These are phyloP conservation scores for Euphysa ruthae DNA, from an alignment of 30 jellyfish, hydroid and myxozoan species.

Conservation along the genomic window DNA sequence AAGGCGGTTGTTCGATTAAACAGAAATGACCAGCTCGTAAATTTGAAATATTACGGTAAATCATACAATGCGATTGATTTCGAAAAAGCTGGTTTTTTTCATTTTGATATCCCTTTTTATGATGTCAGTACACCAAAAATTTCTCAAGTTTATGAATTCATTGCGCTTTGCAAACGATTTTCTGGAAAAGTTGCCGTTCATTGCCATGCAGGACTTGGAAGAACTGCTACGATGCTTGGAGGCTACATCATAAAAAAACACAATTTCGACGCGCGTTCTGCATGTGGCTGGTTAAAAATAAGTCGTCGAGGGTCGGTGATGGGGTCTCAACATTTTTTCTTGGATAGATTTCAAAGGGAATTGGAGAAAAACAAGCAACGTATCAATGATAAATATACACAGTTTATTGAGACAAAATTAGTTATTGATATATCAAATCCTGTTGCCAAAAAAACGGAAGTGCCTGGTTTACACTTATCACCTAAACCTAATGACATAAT, in stretches of 20 bases:
- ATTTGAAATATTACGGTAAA: constrained; percentile 42
- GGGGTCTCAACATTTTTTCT: constrained; percentile 82
- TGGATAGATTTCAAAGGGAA: constrained; percentile 35
- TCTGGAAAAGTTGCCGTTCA: constrained; percentile 59
- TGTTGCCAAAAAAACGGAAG: too few species aligned
- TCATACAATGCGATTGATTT: constrained; percentile 48
- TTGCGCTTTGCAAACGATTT: constrained; percentile 39
- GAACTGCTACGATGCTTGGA: constrained; percentile 91
- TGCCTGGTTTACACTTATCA: too few species aligned
- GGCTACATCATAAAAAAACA: constrained; percentile 38
- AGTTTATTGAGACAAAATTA: too few species aligned
- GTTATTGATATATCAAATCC: too few species aligned
- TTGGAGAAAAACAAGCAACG: not conserved
- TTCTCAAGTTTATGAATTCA: constrained; percentile 45
- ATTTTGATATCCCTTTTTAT: constrained; percentile 51
- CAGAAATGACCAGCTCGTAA: constrained; percentile 35
- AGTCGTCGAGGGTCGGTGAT: constrained; percentile 82
- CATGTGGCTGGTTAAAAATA: constrained; percentile 79
- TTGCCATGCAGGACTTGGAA: constrained; percentile 93
- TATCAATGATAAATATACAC: too few species aligned
- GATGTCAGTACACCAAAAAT: constrained; percentile 67
- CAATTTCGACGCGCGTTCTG: constrained; percentile 71
- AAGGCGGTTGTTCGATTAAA: constrained; percentile 50
- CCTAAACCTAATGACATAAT: too few species aligned
- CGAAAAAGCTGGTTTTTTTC: constrained; percentile 33